Evolutionary conservation across 2,888 invertebrate species (phyloP), one percentile per base, ranked within the genome.

Genomic region (Drosophila colorata): DNA sequence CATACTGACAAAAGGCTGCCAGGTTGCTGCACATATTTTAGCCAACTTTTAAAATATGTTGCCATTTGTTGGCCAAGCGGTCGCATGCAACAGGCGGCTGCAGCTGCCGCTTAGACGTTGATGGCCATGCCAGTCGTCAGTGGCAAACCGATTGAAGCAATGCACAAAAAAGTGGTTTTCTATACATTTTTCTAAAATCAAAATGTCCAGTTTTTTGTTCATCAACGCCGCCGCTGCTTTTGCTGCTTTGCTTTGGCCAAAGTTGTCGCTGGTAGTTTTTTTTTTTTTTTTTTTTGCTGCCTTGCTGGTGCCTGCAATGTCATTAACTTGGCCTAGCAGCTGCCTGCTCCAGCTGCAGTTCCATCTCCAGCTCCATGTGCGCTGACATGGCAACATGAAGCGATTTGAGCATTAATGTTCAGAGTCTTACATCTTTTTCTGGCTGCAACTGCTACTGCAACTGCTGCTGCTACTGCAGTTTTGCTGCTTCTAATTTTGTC

Each of bases 381-480:
- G 68, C 84, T 85, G 86, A 86, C 86, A 90, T 87, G 73, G 88
- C 86, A 87, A 90, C 90, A 87, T 90, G 90, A 88, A 78, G 90
- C 90, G 90, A 87, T 90, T 87, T 90, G 90, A 90, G 89, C 86
- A 78, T 87, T 87, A 90, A 87, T 90, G 86, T 86, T 90, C 84
- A 82, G 68, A 69, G 88, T 69, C 73, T 71, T 51, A 44, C 40
- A 20, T 18, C 48, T 71, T 69, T 69, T 66, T 68, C 49, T 52
- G 28, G 40, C 48, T 57, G 43, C 23, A 43, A 40, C 28, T 13
- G 41, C 38, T 20, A 18, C 37, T 18, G 31, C 38, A 38, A 31
- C 47, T 25, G 7, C 20, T 20, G 20, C 37, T 53, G 47, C 43
- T 33, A 16, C 49, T 46, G 61, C 18, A 9, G 55, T 49, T 56